These are phyloP conservation scores for Tokudaia tokunoshimensis DNA, from an alignment of 2,797 vertebrate genomes.

Conservation along the genomic window DNA sequence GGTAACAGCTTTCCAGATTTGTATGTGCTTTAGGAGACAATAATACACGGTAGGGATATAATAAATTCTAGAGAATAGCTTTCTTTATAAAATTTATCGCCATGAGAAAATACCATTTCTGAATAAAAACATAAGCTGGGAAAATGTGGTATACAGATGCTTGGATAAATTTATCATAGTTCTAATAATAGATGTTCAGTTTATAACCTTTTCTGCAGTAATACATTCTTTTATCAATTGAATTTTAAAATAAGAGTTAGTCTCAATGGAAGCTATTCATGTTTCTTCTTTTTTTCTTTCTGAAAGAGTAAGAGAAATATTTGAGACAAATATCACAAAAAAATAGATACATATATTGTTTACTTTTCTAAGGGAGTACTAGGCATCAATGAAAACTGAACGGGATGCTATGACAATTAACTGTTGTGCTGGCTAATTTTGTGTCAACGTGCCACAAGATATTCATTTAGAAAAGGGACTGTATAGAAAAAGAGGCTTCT, in stretches of 20 bases:
- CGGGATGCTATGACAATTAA: not conserved
- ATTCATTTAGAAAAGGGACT: not conserved
- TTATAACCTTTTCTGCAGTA: slow-evolving; percentile 7
- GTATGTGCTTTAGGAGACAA: not conserved
- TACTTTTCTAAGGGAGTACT: not conserved
- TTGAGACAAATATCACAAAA: not conserved
- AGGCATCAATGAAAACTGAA: not conserved
- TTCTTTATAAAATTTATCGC: slow-evolving; percentile 41
- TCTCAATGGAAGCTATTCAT: not conserved
- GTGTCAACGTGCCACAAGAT: not conserved
- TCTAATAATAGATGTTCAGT: not conserved
- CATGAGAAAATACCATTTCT: slow-evolving; percentile 28
- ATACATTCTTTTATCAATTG: not conserved
- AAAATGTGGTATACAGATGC: not conserved
- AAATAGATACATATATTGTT: not conserved
- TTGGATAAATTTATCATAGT: not conserved
- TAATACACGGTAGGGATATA: not conserved
- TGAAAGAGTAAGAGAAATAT: not conserved
- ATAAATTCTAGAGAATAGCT: not conserved
- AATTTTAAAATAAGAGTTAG: slow-evolving; percentile 28
- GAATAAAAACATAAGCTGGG: slow-evolving; percentile 46
- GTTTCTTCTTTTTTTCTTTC: not conserved
- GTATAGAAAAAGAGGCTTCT: not conserved
- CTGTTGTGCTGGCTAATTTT: not conserved
- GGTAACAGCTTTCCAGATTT: not conserved